phyloP scores from a whole-genome alignment of 1,140 invertebrate species.

The Penaeus indicus region DNA sequence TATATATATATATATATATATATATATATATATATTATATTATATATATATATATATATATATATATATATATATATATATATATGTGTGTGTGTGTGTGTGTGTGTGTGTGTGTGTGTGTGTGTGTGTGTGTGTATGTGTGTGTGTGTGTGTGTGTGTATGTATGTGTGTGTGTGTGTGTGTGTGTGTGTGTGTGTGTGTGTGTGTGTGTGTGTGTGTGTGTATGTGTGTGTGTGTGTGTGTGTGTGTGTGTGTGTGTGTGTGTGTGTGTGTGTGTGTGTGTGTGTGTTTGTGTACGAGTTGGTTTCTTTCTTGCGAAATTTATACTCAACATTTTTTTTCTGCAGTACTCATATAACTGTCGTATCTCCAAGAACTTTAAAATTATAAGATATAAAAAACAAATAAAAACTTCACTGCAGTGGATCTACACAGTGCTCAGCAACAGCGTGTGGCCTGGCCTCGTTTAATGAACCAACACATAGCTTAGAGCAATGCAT shows the following conservation, averaged over 20 bases:
- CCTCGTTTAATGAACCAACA: too few relatives aligned
- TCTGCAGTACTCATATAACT: too few relatives aligned
- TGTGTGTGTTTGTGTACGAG: not conserved
- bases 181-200: not conserved
- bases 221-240: not conserved
- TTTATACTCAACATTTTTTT: too few relatives aligned
- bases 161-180: not conserved
- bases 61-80: too few relatives aligned
- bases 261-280: not conserved
- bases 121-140: not conserved
- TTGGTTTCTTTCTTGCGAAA: not conserved
- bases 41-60: not conserved
- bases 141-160: constrained; percentile 10
- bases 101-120: not conserved
- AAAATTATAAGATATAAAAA: too few relatives aligned
- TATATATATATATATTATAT: not conserved
- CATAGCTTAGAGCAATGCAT: too few relatives aligned
- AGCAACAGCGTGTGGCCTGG: too few relatives aligned
- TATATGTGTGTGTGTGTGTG: not conserved
- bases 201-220: not conserved
- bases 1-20: not conserved
- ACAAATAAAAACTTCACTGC: too few relatives aligned
- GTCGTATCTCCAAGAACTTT: too few relatives aligned
- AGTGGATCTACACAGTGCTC: too few relatives aligned
- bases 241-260: not conserved